Base-by-base conservation (phyloP, 1,140 invertebrate genomes). In the Sycophaga agraensis region DNA sequence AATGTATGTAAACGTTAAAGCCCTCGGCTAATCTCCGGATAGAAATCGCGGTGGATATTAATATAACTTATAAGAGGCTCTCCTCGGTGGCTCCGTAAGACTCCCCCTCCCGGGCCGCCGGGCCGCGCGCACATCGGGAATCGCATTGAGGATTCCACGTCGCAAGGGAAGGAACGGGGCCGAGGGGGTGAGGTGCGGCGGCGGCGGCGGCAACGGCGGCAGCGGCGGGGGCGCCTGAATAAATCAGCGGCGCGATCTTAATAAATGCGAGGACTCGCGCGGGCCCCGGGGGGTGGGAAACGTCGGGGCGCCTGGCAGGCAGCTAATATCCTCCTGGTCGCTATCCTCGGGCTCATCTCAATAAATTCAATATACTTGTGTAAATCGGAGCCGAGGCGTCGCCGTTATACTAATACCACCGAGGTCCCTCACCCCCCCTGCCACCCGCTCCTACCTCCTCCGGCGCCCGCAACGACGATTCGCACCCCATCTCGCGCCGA, bases 301-400 rank as follows among this genome's bases (percentile, higher is more conserved):
- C 70, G 70, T 74, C 69, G 73, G 66, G 66, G 70, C 31, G 46
- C 37, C 68, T 74, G 74, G 76, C 73, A 80, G 79, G 78, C 79
- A 81, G 76, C 79, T 81, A 81, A 81, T 81, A 81, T 81, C 79
- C 79, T 81, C 73, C 69, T 76, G 77, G 75, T 70, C 72, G 77
- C 76, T 81, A 79, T 81, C 78, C 77, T 73, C 70, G 73, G 71
- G 76, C 78, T 81, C 78, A 79, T 80, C 78, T 80, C 78, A 80
- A 81, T 81, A 81, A 81, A 81, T 81, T 81, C 78, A 80, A 81
- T 81, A 81, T 80, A 81, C 75, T 79, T 79, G 77, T 79, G 74
- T 76, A 79, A 79, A 79, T 80, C 75, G 73, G 66, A 67, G 71
- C 68, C 69, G 67, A n/a, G n/a, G n/a, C n/a, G n/a, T n/a, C n/a